A percentile compares a stretch with the other conserved stretches of the same genome.
phyloP scores from a whole-genome alignment of 2,888 invertebrate species.

The Conomelus anceps region DNA sequence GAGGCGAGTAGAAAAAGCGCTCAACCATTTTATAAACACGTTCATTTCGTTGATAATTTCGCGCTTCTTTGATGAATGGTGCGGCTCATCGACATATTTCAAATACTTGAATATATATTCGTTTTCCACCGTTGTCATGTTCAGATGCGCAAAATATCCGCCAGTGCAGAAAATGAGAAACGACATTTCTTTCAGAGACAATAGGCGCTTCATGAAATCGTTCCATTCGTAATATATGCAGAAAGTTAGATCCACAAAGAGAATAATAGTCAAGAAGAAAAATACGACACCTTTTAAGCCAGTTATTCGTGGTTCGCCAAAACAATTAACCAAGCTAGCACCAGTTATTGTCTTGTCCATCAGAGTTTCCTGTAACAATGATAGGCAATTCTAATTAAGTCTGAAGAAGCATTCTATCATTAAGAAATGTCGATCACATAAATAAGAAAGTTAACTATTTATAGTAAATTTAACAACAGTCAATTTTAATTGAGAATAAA shows the following conservation, averaged over 20 bases:
- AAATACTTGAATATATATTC: background rate
- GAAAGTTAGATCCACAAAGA: background rate
- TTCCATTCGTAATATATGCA: background rate
- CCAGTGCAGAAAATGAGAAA: background rate
- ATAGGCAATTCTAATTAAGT: no score
- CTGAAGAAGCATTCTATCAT: no score
- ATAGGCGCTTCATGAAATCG: background rate
- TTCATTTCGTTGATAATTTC: background rate
- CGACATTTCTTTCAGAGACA: background rate
- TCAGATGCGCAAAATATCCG: background rate
- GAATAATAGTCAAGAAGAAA: background rate
- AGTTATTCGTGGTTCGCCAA: background rate
- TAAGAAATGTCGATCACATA: no score
- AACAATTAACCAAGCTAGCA: background rate
- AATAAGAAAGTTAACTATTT: no score
- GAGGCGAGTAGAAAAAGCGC: background rate
- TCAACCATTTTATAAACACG: background rate
- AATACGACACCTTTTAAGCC: background rate
- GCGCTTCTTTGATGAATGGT: background rate
- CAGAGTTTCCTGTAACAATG: background rate
- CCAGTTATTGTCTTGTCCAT: background rate
- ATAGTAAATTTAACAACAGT: no score
- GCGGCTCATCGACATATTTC: background rate
- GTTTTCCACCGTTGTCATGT: background rate
- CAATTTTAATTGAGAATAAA: no score